A percentile compares a stretch with the other conserved stretches of the same genome.
Evolutionary conservation across 1,140 invertebrate species (phyloP).

Genomic region (Tribolium madens): DNA sequence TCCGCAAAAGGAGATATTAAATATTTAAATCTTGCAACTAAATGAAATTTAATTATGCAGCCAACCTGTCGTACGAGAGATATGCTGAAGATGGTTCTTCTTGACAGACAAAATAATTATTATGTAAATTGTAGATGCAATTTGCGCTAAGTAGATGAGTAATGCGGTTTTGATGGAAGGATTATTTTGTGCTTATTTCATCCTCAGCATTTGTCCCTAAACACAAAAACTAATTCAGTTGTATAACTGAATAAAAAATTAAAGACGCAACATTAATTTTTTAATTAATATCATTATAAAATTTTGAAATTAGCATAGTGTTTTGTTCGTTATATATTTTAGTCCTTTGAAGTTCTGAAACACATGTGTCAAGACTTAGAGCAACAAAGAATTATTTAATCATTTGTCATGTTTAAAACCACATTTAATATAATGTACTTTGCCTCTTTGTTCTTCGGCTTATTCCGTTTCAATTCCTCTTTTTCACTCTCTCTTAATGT

Average conservation of each 20-base stretch:
- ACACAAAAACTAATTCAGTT: too few species aligned
- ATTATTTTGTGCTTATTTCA: neutral
- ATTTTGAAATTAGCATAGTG: too few species aligned
- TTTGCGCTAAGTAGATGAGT: constrained; percentile 6
- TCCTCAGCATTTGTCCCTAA: too few species aligned
- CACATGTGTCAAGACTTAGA: neutral
- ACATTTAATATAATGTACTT: neutral
- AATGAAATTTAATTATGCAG: constrained; percentile 1
- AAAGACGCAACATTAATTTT: too few species aligned
- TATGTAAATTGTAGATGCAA: constrained; percentile 17
- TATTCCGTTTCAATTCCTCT: neutral
- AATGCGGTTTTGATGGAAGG: neutral
- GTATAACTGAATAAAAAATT: too few species aligned
- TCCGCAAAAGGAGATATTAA: neutral
- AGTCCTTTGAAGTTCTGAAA: neutral
- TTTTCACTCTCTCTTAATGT: neutral
- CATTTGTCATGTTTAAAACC: neutral
- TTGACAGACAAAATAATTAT: constrained; percentile 4
- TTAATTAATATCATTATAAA: too few species aligned
- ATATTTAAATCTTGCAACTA: constrained; percentile 21
- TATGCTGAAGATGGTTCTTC: constrained; percentile 1
- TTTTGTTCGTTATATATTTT: too few species aligned
- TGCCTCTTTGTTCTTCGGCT: neutral
- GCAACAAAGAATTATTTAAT: neutral
- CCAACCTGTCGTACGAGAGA: neutral